A percentile compares a stretch with the other conserved stretches of the same genome.
Evolutionary conservation across 2,797 vertebrate species (phyloP).

Genomic region (Trachops cirrhosus): DNA sequence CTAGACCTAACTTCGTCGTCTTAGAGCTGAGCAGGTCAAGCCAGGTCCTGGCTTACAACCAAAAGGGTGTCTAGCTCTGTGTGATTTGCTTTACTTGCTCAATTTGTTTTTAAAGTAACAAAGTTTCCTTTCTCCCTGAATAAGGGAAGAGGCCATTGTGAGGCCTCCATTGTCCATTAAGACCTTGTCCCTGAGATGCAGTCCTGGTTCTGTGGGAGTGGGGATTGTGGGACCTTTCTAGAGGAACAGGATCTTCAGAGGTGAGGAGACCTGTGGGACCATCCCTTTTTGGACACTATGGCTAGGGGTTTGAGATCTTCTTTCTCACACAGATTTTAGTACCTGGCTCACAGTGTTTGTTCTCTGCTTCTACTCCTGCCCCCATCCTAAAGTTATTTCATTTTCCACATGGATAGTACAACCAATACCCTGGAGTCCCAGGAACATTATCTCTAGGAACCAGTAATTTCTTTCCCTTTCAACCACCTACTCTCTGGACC

Average conservation of each 20-base stretch:
- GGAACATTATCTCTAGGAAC: background rate
- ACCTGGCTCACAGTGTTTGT: background rate
- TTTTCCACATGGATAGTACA: constrained; percentile 13
- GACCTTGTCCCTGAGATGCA: background rate
- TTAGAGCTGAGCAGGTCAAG: constrained; percentile 1
- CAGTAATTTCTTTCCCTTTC: background rate
- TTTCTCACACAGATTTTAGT: background rate
- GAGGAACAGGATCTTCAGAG: background rate
- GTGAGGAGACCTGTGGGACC: background rate
- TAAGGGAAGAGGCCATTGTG: background rate
- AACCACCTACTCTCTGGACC: background rate
- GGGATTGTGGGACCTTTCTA: background rate
- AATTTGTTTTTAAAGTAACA: constrained; percentile 7
- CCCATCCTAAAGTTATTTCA: background rate
- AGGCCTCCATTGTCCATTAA: background rate
- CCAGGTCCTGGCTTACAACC: background rate
- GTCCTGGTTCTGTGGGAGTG: background rate
- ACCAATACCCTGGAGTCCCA: background rate
- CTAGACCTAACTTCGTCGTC: background rate
- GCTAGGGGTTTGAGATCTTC: background rate
- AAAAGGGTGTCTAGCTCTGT: background rate
- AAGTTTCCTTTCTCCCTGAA: background rate
- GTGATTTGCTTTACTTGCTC: constrained; percentile 14
- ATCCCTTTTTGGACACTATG: background rate
- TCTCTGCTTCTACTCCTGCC: background rate